phyloP scores from a whole-genome alignment of 2,797 vertebrate genomes.

The Lacerta viridis region DNA sequence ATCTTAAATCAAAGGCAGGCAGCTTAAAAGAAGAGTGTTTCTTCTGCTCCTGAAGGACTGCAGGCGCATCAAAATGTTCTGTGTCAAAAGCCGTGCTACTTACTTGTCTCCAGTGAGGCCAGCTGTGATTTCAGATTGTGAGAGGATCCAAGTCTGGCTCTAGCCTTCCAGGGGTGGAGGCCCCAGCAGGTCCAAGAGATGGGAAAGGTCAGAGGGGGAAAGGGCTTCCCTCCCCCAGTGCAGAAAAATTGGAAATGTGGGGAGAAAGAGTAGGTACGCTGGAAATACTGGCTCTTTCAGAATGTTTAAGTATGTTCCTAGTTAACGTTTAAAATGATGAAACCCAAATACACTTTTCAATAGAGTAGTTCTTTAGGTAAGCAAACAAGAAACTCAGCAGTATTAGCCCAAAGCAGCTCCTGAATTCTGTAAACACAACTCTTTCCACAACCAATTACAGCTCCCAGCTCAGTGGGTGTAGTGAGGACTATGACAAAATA shows the following conservation, averaged over 20 bases:
- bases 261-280: neutral
- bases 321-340: neutral
- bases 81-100: neutral
- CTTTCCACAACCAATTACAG: neutral
- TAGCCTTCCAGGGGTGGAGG: neutral
- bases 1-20: neutral
- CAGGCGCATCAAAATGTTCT: neutral
- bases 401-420: neutral
- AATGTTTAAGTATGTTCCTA: neutral
- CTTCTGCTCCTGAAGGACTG: neutral
- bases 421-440: neutral
- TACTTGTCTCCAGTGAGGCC: neutral
- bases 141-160: neutral
- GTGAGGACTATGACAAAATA: neutral
- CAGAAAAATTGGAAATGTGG: neutral
- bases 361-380: neutral
- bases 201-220: neutral
- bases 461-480: neutral
- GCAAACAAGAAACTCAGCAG: no score
- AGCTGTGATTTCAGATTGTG: neutral
- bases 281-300: neutral
- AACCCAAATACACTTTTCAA: neutral
- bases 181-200: neutral
- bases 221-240: neutral
- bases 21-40: neutral